Evolutionary conservation across 1,140 invertebrate genomes (phyloP).

Genomic region (Manduca sexta): DNA sequence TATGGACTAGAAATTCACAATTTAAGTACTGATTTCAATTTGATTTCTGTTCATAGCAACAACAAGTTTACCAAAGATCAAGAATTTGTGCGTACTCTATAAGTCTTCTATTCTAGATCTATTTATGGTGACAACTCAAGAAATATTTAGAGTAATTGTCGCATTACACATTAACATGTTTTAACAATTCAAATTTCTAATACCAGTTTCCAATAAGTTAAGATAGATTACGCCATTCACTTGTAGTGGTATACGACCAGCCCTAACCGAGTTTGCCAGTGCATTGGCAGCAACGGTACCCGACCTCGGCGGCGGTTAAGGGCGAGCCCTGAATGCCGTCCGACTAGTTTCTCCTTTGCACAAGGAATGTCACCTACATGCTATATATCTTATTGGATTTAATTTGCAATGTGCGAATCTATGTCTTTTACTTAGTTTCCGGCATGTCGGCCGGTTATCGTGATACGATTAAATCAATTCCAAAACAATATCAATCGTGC

Average conservation of each 20-base stretch:
- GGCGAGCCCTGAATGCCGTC: conserved; percentile 57
- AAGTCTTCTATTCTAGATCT: too few relatives aligned
- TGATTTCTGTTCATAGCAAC: too few relatives aligned
- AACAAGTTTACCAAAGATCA: too few relatives aligned
- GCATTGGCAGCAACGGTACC: conserved; percentile 53
- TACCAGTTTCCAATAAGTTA: not conserved
- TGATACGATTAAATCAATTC: too few relatives aligned
- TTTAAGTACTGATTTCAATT: too few relatives aligned
- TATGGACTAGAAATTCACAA: too few relatives aligned
- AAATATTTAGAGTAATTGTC: too few relatives aligned
- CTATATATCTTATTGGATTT: conserved; percentile 28
- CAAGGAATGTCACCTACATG: conserved; percentile 60
- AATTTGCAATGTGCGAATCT: conserved; percentile 14
- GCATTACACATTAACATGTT: too few relatives aligned
- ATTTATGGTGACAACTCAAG: too few relatives aligned
- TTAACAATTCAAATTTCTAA: not conserved
- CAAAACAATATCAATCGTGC: too few relatives aligned
- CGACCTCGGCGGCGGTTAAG: conserved; percentile 45
- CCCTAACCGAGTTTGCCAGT: conserved; percentile 22
- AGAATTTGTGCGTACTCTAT: too few relatives aligned
- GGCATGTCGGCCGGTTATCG: not conserved
- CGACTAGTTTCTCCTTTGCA: conserved; percentile 61
- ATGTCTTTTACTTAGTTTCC: conserved; percentile 5
- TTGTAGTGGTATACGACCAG: conserved; percentile 3
- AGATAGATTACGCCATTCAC: not conserved